Conservation (phyloP, 1,140 invertebrate genomes). For the Drosophila fuyamai region DNA sequence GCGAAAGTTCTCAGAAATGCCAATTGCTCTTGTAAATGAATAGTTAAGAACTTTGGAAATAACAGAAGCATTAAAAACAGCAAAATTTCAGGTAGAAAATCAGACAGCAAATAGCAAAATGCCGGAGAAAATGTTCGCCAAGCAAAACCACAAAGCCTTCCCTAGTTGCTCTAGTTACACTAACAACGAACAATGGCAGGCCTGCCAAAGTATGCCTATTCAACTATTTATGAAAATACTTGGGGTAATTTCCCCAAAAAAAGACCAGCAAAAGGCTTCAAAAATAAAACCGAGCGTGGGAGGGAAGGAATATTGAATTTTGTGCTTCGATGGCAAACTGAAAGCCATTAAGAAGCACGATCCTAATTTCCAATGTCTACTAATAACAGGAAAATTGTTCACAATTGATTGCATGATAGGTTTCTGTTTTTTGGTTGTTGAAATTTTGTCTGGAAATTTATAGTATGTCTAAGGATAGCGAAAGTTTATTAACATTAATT, state of each 20-base stretch:
- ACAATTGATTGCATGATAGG: slow-evolving; percentile 7
- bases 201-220: slow-evolving; percentile 63
- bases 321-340: slow-evolving; percentile 34
- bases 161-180: slow-evolving; percentile 17
- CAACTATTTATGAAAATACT: slow-evolving; percentile 82
- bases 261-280: neutral
- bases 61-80: slow-evolving; percentile 38
- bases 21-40: slow-evolving; percentile 55
- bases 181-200: slow-evolving; percentile 22
- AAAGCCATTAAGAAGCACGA: slow-evolving; percentile 29
- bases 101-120: slow-evolving; percentile 49
- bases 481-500: too few species aligned
- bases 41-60: slow-evolving; percentile 54
- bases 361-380: slow-evolving; percentile 26
- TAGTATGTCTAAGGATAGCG: neutral
- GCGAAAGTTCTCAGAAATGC: slow-evolving; percentile 31
- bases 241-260: slow-evolving; percentile 58
- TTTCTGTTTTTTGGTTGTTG: neutral
- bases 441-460: neutral
- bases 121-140: slow-evolving; percentile 44
- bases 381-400: slow-evolving; percentile 35
- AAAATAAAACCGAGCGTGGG: slow-evolving; percentile 1
- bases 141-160: slow-evolving; percentile 53
- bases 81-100: slow-evolving; percentile 57
- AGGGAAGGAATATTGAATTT: slow-evolving; percentile 21